Evolutionary conservation across 2,888 invertebrate genomes (phyloP), one percentile per base, ranked within the genome.

Genomic region (Punctoribates punctum): DNA sequence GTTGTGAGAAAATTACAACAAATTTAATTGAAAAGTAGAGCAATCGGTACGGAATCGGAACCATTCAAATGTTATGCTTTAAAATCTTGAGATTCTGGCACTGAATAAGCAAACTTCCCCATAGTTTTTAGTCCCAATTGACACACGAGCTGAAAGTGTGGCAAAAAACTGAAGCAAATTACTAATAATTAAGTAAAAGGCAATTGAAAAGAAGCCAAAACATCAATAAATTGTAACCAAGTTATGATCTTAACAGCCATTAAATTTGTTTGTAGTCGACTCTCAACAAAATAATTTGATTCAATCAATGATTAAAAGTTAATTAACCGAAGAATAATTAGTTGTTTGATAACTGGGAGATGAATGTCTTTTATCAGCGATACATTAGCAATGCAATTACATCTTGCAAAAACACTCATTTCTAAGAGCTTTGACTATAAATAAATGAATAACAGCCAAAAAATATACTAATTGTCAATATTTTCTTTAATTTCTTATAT

Each of bases 21-120:
- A 60, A 60, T 60, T 17, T 60, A 60, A 60, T 60, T 60, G 60
- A 60, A 60, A 60, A 60, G 20, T 60, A 27, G 51, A 20, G 51
- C 54, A 54, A 23, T 54, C 9, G n/a, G 20, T 42, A 8, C 11
- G 8, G 34, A 34, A 34, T 34, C 34, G 34, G 34, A 34, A 5
- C 34, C 3, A 34, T 5, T 8, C 3, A 34, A 34, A 34, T 8
- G 34, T 34, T 34, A 5, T 34, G 3, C 34, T 34, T n/a, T 3
- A 34, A 34, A 34, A 34, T 34, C 34, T 34, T 34, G 8, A 34
- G 34, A n/a, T n/a, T 34, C 34, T 34, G 34, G 34, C 34, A 34
- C 34, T 34, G 3, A 3, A 34, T 34, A 34, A 34, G 34, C 8
- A 34, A 34, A 34, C 34, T 34, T 34, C 34, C 4, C 34, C 4